Base-by-base conservation (phyloP, 2,888 invertebrate genomes). In the Scaptodrosophila latifasciaeformis region DNA sequence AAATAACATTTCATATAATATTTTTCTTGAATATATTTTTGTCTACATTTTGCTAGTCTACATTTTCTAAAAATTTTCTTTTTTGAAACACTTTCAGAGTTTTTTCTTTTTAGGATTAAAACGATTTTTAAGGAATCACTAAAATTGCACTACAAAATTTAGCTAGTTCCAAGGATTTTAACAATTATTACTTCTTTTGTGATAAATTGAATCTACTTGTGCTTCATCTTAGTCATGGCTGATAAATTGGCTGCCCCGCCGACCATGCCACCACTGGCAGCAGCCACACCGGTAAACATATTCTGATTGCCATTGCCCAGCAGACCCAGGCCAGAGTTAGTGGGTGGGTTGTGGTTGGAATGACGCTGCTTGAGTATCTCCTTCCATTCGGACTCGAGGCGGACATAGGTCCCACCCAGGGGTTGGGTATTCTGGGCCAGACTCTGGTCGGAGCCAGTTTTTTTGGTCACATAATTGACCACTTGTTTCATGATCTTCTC, bases 331-430 rank as follows among this genome's bases (percentile, higher is more conserved):
- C 48, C 46, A 9, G 30, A 43, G 15, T 21, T 13, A 45, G 30
- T 18, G 4, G 48, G 31, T 35, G 42, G 53, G n/a, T 61, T 77
- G 55, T 69, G 74, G 39, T 65, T 72, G 39, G 34, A 70, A 61
- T 77, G 75, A 2, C 78, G 83, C 44, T 84, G 84, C 52, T 83
- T 85, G 2, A 85, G 53, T 62, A 82, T 82, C 57, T 94, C 93
- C 63, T 90, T 90, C 92, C 94, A 94, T 79, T 94, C 94, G 5
- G 91, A 89, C 83, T 94, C 94, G 61, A 94, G 85, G 45, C 90
- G 90, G 1, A 91, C 89, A 86, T 93, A 94, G 27, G 91, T 89
- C n/a, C 94, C 94, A 51, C 93, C 94, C 30, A 76, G 34, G 31
- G 78, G 76, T 13, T 71, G 59, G n/a, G 67, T 50, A 47, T 71